Evolutionary conservation across 2,888 invertebrate genomes (phyloP), one percentile per base, ranked within the genome.

Genomic region (Pimpla rufipes): DNA sequence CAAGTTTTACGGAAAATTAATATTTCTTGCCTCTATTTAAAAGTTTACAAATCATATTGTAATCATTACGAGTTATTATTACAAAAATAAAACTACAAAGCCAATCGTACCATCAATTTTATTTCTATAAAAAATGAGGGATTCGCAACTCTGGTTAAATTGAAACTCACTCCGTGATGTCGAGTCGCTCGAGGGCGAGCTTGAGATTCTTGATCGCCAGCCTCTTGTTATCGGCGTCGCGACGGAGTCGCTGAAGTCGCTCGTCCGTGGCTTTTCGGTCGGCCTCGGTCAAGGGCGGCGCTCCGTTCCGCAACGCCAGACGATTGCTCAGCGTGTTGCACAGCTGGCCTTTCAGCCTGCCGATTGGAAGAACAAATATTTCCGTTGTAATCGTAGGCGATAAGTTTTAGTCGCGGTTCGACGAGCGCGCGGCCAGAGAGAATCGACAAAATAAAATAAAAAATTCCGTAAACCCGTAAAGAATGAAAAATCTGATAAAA

Each of bases 111-210:
- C n/a, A n/a, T n/a, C 13, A 6, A 18, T 1, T 52, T 21, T 21
- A 16, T 18, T 52, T 21, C 21, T 18, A 55, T 21, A 55, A 18
- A 37, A 37, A 10, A n/a, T 29, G 29, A 3, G 29, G n/a, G n/a
- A n/a, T n/a, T 29, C 29, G 29, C 29, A n/a, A n/a, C n/a, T n/a
- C n/a, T n/a, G n/a, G n/a, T n/a, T 29, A 29, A 29, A 29, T 29
- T 29, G 45, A 21, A 67, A 94, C 97, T 96, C 93, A 98, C 98
- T 98, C 98, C 37, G 97, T 97, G 62, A 97, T 97, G 90, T 98
- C 97, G 11, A 98, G 95, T 88, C 97, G 95, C 88, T 98, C 97
- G 23, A 98, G 94, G 0, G 97, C 96, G 85, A 96, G 94, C 91
- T 97, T 96, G 42, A 98, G 94, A 90, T 97, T 97, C 91, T 97